Percentiles rank a stretch among this genome's conserved stretches.
These are phyloP conservation scores for Galbula dea DNA, from an alignment of 2,113 vertebrate species.

Conservation along the genomic window DNA sequence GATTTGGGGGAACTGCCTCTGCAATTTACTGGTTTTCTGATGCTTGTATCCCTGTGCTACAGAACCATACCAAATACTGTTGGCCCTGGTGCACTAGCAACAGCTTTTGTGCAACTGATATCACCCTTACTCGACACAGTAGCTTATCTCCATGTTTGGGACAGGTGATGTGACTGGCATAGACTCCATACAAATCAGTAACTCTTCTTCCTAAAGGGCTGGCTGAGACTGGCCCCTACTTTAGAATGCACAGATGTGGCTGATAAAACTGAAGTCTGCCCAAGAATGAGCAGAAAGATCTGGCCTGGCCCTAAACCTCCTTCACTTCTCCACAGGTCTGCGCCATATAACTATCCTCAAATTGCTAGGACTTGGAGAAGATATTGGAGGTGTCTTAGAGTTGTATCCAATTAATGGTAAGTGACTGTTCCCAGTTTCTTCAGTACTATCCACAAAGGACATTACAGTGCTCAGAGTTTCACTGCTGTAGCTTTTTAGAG, in stretches of 20 bases:
- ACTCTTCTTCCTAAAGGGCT: background rate
- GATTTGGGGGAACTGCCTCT: background rate
- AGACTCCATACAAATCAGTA: background rate
- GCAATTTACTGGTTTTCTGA: background rate
- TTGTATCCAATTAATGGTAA: slow-evolving; percentile 97
- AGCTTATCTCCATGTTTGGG: background rate
- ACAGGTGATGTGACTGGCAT: background rate
- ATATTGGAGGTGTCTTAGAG: slow-evolving; percentile 89
- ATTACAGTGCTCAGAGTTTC: background rate
- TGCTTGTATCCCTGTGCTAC: background rate
- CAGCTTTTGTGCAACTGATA: background rate
- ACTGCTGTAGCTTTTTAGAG: background rate
- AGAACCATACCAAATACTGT: background rate
- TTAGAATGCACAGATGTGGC: background rate
- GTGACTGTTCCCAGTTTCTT: background rate
- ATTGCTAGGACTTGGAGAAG: slow-evolving; percentile 82
- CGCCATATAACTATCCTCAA: slow-evolving; percentile 94
- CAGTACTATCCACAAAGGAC: background rate
- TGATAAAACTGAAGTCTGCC: background rate
- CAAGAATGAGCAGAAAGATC: background rate
- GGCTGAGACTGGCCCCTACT: background rate
- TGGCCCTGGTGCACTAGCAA: background rate
- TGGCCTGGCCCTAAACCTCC: background rate
- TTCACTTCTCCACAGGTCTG: slow-evolving; percentile 78
- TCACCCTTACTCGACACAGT: background rate